Conservation (phyloP, 2,797 vertebrate species). For the Ctenopoma kingsleyae region DNA sequence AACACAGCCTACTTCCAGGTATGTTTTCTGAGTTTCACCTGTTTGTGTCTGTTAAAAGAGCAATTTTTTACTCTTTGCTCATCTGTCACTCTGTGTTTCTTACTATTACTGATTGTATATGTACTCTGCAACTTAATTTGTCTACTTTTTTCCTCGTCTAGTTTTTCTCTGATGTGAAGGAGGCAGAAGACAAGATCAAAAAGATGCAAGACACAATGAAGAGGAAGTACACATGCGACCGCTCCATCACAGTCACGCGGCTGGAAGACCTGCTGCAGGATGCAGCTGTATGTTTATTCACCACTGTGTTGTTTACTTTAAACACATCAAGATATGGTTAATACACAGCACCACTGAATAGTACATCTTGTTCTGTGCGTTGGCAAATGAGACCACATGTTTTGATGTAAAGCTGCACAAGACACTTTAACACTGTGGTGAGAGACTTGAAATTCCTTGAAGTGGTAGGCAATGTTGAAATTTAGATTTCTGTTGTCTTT, state of each 20-base stretch:
- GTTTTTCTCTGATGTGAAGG: slow-evolving; percentile 92
- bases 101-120: background rate
- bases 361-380: background rate
- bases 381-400: background rate
- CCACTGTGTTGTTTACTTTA: background rate
- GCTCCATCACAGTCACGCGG: slow-evolving; percentile 89
- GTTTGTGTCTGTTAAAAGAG: background rate
- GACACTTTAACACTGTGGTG: background rate
- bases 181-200: slow-evolving; percentile 88
- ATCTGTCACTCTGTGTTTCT: background rate
- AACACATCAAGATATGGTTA: background rate
- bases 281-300: slow-evolving; percentile 78
- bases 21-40: background rate
- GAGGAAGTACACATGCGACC: slow-evolving; percentile 93
- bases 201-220: slow-evolving; percentile 90
- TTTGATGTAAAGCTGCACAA: background rate
- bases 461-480: no score
- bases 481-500: no score
- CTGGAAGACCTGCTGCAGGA: slow-evolving; percentile 95
- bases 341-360: background rate
- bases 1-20: slow-evolving; percentile 95
- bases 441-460: no score
- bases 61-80: background rate
- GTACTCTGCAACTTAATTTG: background rate
- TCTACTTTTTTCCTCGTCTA: slow-evolving; percentile 30